Evolutionary conservation across 1,140 invertebrate genomes (phyloP), one percentile per base, ranked within the genome.

Genomic region (Saccostrea echinata): DNA sequence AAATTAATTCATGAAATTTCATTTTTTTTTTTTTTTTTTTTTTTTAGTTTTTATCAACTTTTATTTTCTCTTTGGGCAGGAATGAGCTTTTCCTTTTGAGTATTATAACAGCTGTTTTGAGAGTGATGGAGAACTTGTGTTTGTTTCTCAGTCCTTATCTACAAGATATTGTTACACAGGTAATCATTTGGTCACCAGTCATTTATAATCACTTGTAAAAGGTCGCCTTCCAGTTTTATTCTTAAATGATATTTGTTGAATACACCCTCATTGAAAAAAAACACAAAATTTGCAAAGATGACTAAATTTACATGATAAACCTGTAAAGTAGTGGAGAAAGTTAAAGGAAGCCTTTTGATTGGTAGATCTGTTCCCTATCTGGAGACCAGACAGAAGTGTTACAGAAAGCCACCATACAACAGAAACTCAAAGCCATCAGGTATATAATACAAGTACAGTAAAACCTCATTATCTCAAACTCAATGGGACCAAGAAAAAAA

Each of bases 121-220:
- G 97, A 93, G 96, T 98, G 33, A 96, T 98, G 1, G 97, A 98
- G 91, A 97, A 96, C 30, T 92, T 98, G 33, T 96, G 97, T 0
- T 95, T 97, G 4, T 98, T 98, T 92, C 94, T 98, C 33, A 98
- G 97, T 90, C 97, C 97, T 0, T 98, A 98, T 94, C 94, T 98
- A 52, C 96, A 97, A 86, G 97, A 97, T 89, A 96, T 98, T 51
- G 92, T 98, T 3, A 88, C 61, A 84, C 89, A 92, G 84, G 92
- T 94, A 92, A 91, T 86, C 85, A 43, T 43, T 43, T 0, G 0
- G 9, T 43, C 43, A 43, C 43, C 43, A 8, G 43, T 43, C 43
- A 43, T 43, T 2, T 43, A 8, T 43, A 6, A 43, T 43, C 43
- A 43, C 4, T 43, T 43, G 43, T 4, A 8, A 43, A 43, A 43